Percentiles rank a stretch among this genome's conserved stretches.
Conservation (phyloP, 2,113 vertebrate species). For the Blennius ocellaris region DNA sequence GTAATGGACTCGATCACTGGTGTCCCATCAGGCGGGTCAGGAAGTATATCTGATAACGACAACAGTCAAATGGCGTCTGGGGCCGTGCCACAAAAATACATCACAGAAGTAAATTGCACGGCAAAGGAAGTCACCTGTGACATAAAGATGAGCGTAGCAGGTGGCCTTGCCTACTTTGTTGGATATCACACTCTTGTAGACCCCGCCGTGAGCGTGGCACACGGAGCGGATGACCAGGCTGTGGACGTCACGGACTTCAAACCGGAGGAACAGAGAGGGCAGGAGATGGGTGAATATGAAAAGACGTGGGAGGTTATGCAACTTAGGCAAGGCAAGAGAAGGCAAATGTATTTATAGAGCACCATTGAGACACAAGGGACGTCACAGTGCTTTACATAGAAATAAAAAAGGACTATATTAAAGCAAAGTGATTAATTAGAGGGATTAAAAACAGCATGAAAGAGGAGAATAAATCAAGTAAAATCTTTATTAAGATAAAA, state of each 20-base stretch:
- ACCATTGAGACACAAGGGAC: too few relatives aligned
- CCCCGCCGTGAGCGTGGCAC: constrained; percentile 90
- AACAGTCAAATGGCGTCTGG: neutral
- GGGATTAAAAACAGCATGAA: too few relatives aligned
- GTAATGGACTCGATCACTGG: constrained; percentile 89
- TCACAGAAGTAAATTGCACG: too few relatives aligned
- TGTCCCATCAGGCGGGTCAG: constrained; percentile 92
- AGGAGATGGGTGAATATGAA: too few relatives aligned
- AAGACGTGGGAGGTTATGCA: too few relatives aligned
- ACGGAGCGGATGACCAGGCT: constrained; percentile 91
- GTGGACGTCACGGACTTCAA: constrained; percentile 92
- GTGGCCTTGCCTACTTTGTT: constrained; percentile 98
- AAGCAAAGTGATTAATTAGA: too few relatives aligned
- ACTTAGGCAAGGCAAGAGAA: too few relatives aligned
- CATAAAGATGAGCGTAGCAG: constrained; percentile 96
- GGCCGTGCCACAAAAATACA: neutral
- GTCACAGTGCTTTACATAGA: too few relatives aligned
- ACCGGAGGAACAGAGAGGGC: neutral
- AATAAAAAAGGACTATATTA: too few relatives aligned
- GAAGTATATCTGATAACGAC: constrained; percentile 89
- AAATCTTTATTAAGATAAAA: too few relatives aligned
- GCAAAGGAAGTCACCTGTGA: constrained; percentile 87
- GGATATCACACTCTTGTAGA: constrained; percentile 98
- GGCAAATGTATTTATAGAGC: too few relatives aligned
- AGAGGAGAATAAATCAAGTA: too few relatives aligned